Evolutionary conservation across 64 coral and sea anemone species (phyloP).

Genomic region (Acropora tenuis): DNA sequence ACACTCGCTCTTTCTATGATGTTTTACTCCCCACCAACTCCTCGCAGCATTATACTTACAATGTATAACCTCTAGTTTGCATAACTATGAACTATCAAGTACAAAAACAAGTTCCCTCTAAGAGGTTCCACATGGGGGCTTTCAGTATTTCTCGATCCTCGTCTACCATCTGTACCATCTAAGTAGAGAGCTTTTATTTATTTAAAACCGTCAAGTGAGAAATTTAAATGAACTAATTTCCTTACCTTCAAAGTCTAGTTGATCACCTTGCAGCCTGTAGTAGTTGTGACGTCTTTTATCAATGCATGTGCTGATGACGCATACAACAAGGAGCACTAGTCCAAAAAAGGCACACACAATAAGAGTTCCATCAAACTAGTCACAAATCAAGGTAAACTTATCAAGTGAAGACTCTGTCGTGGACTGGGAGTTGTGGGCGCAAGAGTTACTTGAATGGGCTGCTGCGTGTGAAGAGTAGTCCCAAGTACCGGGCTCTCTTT

Average conservation of each 20-base stretch:
- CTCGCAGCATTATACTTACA: no score
- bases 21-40: no score
- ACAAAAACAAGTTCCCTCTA: no score
- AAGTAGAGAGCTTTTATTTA: no score
- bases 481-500: background rate
- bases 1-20: no score
- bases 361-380: conserved; percentile 13
- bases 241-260: background rate
- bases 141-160: no score
- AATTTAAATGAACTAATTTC: no score
- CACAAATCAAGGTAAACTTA: background rate
- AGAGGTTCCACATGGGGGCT: no score
- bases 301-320: background rate
- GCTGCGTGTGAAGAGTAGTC: background rate
- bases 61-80: no score
- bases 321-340: background rate
- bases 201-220: no score
- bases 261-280: background rate
- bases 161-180: no score
- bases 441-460: background rate
- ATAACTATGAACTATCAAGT: no score
- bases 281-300: background rate
- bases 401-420: background rate
- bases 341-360: background rate
- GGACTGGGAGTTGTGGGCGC: background rate